These are phyloP conservation scores for Rutpela maculata DNA, from an alignment of 2,888 invertebrate genomes.

Conservation along the genomic window DNA sequence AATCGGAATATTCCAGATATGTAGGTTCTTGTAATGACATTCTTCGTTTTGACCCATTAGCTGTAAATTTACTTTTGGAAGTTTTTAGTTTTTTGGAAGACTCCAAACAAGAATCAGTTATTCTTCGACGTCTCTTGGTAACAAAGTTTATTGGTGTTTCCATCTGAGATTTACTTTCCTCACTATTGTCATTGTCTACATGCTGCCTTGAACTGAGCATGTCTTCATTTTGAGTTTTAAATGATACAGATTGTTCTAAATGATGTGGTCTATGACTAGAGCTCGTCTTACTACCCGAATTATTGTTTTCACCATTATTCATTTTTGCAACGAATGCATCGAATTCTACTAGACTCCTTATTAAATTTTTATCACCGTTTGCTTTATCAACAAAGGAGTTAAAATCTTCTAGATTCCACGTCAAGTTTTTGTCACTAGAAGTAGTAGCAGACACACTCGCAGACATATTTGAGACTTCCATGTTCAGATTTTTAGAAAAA, in stretches of 20 bases:
- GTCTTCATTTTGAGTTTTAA: background rate
- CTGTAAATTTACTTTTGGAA: background rate
- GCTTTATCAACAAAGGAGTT: background rate
- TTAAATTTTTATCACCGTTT: background rate
- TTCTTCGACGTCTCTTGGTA: conserved; percentile 31
- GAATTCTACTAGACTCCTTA: conserved; percentile 14
- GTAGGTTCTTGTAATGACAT: conserved; percentile 18
- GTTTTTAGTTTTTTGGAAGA: background rate
- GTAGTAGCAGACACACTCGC: background rate
- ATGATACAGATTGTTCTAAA: conserved; percentile 23
- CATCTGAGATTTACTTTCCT: background rate
- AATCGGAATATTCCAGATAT: background rate
- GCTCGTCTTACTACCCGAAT: background rate
- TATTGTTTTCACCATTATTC: background rate
- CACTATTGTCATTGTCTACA: too few relatives aligned
- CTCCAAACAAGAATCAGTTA: conserved; percentile 13
- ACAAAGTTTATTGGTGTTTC: conserved; percentile 35
- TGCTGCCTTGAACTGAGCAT: background rate
- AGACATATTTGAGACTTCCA: background rate
- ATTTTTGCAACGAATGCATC: background rate
- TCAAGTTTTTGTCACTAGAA: background rate
- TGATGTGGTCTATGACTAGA: background rate
- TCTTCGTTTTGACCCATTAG: background rate
- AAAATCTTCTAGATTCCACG: background rate
- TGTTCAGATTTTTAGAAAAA: background rate